Conservation (phyloP, 2,888 invertebrate genomes). For the Nymphalis c-album region DNA sequence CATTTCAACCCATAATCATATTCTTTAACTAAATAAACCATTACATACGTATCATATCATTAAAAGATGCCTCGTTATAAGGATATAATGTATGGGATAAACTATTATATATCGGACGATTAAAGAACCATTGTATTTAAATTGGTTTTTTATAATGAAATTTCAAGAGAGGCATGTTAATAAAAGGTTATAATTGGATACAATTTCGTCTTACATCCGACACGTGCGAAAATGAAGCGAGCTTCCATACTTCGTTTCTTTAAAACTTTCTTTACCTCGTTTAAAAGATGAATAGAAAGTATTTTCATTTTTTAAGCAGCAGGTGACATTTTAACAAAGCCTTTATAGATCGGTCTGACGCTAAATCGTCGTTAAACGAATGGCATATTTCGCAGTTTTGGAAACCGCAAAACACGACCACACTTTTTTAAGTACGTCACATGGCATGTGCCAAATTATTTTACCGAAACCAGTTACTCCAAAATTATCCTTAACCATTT, state of each 20-base stretch:
- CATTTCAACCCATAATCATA: conserved; percentile 31
- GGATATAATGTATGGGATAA: conserved; percentile 10
- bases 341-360: conserved; percentile 67
- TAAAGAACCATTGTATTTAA: conserved; percentile 6
- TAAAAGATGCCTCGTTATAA: conserved; percentile 19
- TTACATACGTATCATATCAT: conserved; percentile 19
- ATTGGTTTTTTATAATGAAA: conserved; percentile 3
- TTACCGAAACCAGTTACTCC: conserved; percentile 50
- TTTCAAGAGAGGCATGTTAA: conserved; percentile 5
- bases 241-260: conserved; percentile 15
- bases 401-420: conserved; percentile 73
- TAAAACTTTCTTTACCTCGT: conserved; percentile 37
- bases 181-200: conserved; percentile 6
- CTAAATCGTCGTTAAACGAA: conserved; percentile 56
- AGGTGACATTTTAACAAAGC: conserved; percentile 66
- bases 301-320: conserved; percentile 40
- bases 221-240: conserved; percentile 17
- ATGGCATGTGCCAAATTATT: conserved; percentile 51
- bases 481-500: conserved; percentile 45
- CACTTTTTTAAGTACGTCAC: conserved; percentile 66
- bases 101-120: conserved; percentile 7
- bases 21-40: conserved; percentile 30
- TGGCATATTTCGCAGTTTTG: conserved; percentile 60
- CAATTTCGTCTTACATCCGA: conserved; percentile 9
- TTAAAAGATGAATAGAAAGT: conserved; percentile 34